Conservation (phyloP, 2,888 invertebrate genomes). For the Antheraea assamensis region DNA sequence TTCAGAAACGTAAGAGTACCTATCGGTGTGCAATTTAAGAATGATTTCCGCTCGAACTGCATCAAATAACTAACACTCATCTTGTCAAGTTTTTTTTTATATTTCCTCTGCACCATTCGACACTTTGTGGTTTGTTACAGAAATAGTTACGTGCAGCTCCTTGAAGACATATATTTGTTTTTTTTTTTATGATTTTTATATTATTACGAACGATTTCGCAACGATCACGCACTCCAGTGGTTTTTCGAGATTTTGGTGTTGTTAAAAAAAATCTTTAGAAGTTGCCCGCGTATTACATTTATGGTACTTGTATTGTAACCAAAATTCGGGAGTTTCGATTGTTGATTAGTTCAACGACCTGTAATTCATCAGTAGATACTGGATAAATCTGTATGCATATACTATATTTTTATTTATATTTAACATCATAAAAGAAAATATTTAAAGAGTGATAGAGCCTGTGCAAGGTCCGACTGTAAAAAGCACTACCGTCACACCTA, state of each 20-base stretch:
- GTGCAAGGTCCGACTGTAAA: too few relatives aligned
- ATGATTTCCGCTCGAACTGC: slow-evolving; percentile 76
- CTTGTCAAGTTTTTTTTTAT: slow-evolving; percentile 55
- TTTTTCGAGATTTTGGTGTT: slow-evolving; percentile 36
- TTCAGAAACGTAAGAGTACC: slow-evolving; percentile 64
- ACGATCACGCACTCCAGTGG: slow-evolving; percentile 52
- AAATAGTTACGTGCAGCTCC: slow-evolving; percentile 35
- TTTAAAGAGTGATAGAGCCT: too few relatives aligned
- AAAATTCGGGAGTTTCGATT: not conserved
- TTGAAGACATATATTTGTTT: slow-evolving; percentile 36
- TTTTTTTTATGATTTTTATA: slow-evolving; percentile 41
- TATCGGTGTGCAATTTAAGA: slow-evolving; percentile 76
- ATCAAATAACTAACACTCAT: slow-evolving; percentile 67
- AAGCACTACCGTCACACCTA: too few relatives aligned
- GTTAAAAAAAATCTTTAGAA: slow-evolving; percentile 43
- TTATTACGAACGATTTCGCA: slow-evolving; percentile 48
- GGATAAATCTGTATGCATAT: not conserved
- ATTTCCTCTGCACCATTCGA: slow-evolving; percentile 55
- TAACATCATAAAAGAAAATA: not conserved
- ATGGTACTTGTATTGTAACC: not conserved
- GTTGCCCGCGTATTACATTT: slow-evolving; percentile 36
- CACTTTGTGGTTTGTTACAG: slow-evolving; percentile 51
- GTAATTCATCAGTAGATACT: not conserved
- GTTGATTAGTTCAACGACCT: not conserved
- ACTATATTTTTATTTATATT: not conserved